Conservation (phyloP, 92 coral and sea anemone genomes). For the Bergia puertoricense region DNA sequence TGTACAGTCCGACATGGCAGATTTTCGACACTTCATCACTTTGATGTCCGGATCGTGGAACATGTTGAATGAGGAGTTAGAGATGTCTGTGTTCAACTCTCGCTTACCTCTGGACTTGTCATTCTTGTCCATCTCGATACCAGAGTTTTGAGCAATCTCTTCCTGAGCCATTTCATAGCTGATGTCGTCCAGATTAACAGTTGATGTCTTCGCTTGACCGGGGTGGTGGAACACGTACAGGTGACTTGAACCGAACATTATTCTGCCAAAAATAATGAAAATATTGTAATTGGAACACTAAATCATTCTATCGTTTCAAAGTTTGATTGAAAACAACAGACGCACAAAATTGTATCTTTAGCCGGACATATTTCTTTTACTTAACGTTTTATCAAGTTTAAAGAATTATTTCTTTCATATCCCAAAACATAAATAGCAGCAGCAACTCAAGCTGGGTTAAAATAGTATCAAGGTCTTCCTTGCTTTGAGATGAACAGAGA, state of each 20-base stretch:
- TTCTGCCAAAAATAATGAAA: constrained; percentile 47
- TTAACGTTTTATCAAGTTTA: no score
- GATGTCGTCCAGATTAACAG: constrained; percentile 71
- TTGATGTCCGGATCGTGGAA: neutral
- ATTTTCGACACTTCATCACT: no score
- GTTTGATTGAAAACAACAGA: no score
- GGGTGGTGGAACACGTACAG: constrained; percentile 94
- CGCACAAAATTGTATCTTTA: no score
- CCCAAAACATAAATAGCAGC: no score
- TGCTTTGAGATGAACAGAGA: neutral
- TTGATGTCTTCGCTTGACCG: constrained; percentile 68
- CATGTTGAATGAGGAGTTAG: no score
- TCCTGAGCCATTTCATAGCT: constrained; percentile 95
- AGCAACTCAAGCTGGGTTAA: no score
- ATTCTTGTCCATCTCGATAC: constrained; percentile 79
- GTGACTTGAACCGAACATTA: constrained; percentile 94
- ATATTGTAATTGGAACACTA: neutral
- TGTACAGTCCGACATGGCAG: no score
- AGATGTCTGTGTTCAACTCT: neutral
- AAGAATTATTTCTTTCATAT: no score
- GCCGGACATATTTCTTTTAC: no score
- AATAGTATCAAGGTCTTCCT: neutral
- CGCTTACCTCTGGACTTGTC: constrained; percentile 62
- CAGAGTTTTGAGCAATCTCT: constrained; percentile 92
- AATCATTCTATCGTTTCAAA: no score